Percentiles rank a stretch among this genome's conserved stretches.
These are phyloP conservation scores for Drosophila mulleri DNA, from an alignment of 2,888 invertebrate species.

Conservation along the genomic window DNA sequence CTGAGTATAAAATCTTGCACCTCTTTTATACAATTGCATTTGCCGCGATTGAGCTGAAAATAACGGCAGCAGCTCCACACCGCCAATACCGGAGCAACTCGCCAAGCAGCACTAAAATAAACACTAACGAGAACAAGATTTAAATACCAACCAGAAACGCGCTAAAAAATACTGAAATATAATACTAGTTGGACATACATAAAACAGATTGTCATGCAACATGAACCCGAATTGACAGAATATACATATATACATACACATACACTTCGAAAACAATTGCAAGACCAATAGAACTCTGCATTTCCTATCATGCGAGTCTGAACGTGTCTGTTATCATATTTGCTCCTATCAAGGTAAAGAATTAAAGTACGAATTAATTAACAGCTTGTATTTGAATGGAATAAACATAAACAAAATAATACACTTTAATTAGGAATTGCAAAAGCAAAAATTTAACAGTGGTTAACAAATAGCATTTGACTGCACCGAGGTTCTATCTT, in stretches of 20 bases:
- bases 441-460: conserved; percentile 2
- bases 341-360: neutral
- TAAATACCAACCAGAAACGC: neutral
- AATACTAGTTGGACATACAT: neutral
- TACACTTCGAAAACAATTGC: neutral
- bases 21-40: conserved; percentile 19
- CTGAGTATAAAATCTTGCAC: conserved; percentile 19
- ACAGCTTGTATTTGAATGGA: conserved; percentile 39
- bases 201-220: neutral
- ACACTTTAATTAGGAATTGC: conserved; percentile 21
- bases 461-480: conserved; percentile 33
- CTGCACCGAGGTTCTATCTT: conserved; percentile 29
- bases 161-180: conserved; percentile 18
- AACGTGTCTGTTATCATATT: neutral
- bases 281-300: neutral
- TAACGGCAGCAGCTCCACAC: conserved; percentile 19
- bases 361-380: conserved; percentile 8
- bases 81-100: neutral
- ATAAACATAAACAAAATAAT: conserved; percentile 46
- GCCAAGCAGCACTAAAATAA: conserved; percentile 15
- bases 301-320: conserved; percentile 1
- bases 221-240: neutral
- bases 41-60: conserved; percentile 20
- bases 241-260: neutral
- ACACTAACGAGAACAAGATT: conserved; percentile 21